These are phyloP conservation scores for Anaspis maculata DNA, from an alignment of 2,888 invertebrate species.

Conservation along the genomic window DNA sequence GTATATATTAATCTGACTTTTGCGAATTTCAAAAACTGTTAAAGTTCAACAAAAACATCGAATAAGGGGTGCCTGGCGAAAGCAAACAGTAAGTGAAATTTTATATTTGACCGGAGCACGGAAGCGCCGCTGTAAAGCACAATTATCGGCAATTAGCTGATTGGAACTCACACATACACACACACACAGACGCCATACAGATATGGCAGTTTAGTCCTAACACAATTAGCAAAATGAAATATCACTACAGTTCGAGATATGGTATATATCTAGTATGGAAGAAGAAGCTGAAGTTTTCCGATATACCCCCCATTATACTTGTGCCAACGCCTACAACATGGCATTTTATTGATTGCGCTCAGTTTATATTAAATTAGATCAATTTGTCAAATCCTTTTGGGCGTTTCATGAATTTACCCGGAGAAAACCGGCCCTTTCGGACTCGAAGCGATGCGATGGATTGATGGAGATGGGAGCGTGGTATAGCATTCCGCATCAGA, in stretches of 20 bases:
- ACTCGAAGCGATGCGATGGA: too few species aligned
- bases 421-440: conserved; percentile 14
- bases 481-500: too few species aligned
- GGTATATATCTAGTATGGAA: not conserved
- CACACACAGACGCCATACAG: too few species aligned
- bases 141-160: conserved; percentile 38
- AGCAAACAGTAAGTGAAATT: too few species aligned
- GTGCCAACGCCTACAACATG: conserved; percentile 11
- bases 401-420: conserved; percentile 27
- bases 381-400: conserved; percentile 32
- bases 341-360: conserved; percentile 21
- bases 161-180: conserved; percentile 33
- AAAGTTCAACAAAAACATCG: not conserved
- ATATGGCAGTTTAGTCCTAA: conserved; percentile 28
- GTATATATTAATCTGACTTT: too few species aligned
- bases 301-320: conserved; percentile 3
- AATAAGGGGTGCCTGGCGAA: too few species aligned
- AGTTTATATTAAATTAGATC: conserved; percentile 30
- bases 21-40: not conserved
- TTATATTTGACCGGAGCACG: too few species aligned
- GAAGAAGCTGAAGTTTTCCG: not conserved
- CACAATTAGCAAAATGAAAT: conserved; percentile 34
- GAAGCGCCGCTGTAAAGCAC: conserved; percentile 22
- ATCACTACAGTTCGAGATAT: too few species aligned
- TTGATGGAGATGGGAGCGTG: too few species aligned